A percentile compares a stretch with the other conserved stretches of the same genome.
These are phyloP conservation scores for Andrena bicolor DNA, from an alignment of 2,888 invertebrate species.

Conservation along the genomic window DNA sequence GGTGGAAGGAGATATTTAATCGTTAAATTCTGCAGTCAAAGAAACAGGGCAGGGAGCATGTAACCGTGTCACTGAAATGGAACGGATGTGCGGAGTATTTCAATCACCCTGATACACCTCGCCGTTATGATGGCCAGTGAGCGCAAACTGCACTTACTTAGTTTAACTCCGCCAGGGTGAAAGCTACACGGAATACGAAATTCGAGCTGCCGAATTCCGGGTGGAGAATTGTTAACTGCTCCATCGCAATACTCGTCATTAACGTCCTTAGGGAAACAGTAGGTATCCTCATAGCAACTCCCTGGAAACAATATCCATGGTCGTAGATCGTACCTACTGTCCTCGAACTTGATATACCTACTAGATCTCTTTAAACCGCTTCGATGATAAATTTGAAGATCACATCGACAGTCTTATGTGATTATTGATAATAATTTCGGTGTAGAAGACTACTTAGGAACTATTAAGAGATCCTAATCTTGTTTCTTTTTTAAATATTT, in stretches of 20 bases:
- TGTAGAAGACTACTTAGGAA: too few relatives aligned
- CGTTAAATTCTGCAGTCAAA: neutral
- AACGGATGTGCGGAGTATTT: slow-evolving; percentile 75
- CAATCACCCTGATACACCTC: slow-evolving; percentile 75
- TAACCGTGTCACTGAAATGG: slow-evolving; percentile 72
- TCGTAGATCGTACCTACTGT: slow-evolving; percentile 39
- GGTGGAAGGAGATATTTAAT: neutral
- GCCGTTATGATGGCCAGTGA: slow-evolving; percentile 76
- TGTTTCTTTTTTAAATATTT: too few relatives aligned
- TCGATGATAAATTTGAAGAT: neutral
- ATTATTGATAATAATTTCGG: too few relatives aligned
- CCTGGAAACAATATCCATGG: slow-evolving; percentile 39
- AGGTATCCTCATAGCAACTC: slow-evolving; percentile 12
- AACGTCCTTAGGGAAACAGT: slow-evolving; percentile 47
- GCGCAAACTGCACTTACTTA: slow-evolving; percentile 80
- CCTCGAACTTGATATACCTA: slow-evolving; percentile 5
- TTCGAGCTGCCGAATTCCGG: slow-evolving; percentile 59
- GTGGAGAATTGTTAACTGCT: slow-evolving; percentile 37
- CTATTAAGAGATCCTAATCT: too few relatives aligned
- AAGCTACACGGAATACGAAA: slow-evolving; percentile 78
- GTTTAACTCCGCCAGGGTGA: slow-evolving; percentile 74
- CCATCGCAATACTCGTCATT: slow-evolving; percentile 51
- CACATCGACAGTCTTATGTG: too few relatives aligned
- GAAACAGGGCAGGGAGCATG: slow-evolving; percentile 23
- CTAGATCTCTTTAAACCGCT: neutral